Conservation (phyloP, 2,113 vertebrate species). For the Rhynchomys soricoides region DNA sequence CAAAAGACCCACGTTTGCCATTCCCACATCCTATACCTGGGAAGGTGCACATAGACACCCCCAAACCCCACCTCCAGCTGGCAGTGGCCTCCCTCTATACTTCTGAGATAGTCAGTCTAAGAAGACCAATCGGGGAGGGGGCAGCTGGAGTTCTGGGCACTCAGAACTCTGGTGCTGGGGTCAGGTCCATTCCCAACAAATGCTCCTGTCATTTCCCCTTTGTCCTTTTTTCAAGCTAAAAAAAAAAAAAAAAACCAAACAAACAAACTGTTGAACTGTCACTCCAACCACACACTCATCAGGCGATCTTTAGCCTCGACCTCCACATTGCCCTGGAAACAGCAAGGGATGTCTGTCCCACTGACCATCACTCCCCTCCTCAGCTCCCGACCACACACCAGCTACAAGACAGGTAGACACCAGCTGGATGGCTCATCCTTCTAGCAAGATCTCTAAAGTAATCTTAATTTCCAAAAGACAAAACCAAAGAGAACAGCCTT, state of each 20-base stretch:
- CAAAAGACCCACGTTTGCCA: background rate
- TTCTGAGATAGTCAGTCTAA: background rate
- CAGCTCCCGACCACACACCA: background rate
- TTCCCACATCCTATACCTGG: background rate
- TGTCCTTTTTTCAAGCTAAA: background rate
- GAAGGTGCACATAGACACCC: background rate
- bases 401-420: background rate
- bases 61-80: background rate
- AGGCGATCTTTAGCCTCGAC: background rate
- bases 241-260: background rate
- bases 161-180: background rate
- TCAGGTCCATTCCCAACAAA: background rate
- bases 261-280: background rate
- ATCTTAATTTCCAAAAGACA: conserved; percentile 11
- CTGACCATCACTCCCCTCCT: fast-evolving
- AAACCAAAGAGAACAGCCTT: background rate
- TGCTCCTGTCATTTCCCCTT: background rate
- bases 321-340: background rate
- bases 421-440: background rate
- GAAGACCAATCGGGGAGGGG: fast-evolving
- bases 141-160: background rate
- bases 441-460: background rate
- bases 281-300: background rate
- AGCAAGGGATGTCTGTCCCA: background rate
- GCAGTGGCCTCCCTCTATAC: background rate